Base-by-base conservation (phyloP, 2,113 vertebrate genomes). In the Gobio gobio region DNA sequence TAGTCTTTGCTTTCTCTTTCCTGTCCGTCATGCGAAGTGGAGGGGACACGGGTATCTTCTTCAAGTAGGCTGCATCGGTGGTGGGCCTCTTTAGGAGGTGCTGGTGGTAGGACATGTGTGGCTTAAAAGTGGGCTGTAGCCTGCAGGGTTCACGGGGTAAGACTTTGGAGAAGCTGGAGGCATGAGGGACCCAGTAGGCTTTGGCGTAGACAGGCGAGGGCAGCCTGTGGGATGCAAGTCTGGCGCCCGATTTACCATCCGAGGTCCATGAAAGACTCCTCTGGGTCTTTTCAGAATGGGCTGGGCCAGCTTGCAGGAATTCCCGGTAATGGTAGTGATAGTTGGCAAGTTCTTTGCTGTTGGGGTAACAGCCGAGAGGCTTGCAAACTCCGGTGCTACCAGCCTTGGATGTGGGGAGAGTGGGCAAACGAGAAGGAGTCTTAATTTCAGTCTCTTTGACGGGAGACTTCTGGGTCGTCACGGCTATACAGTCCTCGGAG, bases 111-210 rank as follows among this genome's bases (percentile, higher is more conserved):
- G 81, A 18, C 33, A 83, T 3, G 56, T 73, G 82, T 0, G 29
- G 54, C 89, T 92, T 93, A 76, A 87, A 91, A 40, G 49, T 33
- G 0, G 90, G 91, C 5, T 89, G 89, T 61, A 93, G 91, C 20
- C 93, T 90, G 66, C 90, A 78, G 3, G 89, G 89, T 72, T 91
- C 93, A 14, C 78, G 94, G 12, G 93, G 94, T 64, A 89, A 13
- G 40, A 95, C 93, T 89, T 92, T 93, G 64, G 90, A 92, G 84
- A 95, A 95, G 88, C 93, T 92, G 7, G 95, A 94, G 83, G 78
- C 75, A 58, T 90, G 75, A 29, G 92, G 90, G 33, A 78, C 73
- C 90, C 90, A 93, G 84, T 80, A 87, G 26, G 88, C 47, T 56
- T 88, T 92, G 10, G 85, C 87, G 61, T 82, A 33, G 3, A 84